These are phyloP conservation scores for Pachyramphus minor DNA, from an alignment of 2,113 vertebrate species.

Conservation along the genomic window DNA sequence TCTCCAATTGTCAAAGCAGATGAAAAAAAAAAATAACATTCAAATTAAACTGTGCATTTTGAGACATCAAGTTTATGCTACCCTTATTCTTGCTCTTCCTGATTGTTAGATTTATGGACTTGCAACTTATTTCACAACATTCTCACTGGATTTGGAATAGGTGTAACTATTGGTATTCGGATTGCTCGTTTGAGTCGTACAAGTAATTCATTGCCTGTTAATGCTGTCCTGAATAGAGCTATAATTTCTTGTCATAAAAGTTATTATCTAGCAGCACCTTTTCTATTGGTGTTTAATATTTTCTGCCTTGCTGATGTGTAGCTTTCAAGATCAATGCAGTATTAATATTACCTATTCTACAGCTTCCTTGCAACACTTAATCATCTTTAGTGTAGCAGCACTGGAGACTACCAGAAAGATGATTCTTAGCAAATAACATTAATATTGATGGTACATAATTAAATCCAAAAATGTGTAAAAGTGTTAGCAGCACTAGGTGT, in stretches of 20 bases:
- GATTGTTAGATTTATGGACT: background rate
- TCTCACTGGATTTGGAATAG: background rate
- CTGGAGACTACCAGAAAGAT: background rate
- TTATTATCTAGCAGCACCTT: background rate
- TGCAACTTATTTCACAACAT: background rate
- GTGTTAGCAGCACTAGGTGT: background rate
- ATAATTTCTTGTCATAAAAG: background rate
- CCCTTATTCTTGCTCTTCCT: background rate
- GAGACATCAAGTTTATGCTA: background rate
- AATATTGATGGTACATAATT: conserved; percentile 27
- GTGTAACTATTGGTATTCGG: background rate
- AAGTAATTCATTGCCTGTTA: background rate
- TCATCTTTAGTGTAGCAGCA: background rate
- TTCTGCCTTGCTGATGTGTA: background rate
- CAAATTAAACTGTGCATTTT: background rate
- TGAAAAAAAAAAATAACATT: background rate
- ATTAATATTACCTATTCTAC: background rate
- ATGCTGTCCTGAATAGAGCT: background rate
- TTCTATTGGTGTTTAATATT: background rate
- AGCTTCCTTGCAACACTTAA: background rate
- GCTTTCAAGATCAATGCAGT: background rate
- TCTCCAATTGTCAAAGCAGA: background rate
- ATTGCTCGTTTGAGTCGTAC: background rate
- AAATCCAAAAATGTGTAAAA: background rate
- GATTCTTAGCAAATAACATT: background rate